A percentile compares a stretch with the other conserved stretches of the same genome.
These are phyloP conservation scores for Anastrepha obliqua DNA, from an alignment of 1,140 invertebrate genomes.

Conservation along the genomic window DNA sequence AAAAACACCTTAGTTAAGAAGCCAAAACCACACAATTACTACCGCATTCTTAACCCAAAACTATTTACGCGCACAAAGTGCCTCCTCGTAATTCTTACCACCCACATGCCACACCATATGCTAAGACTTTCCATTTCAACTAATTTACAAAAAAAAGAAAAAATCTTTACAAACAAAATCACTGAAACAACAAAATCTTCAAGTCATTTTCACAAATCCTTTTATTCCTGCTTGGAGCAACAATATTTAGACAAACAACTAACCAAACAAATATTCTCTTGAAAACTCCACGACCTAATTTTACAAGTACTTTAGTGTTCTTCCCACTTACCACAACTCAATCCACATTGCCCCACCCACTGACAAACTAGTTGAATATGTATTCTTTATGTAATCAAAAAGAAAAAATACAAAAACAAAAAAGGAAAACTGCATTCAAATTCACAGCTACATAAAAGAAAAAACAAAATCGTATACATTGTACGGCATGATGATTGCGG, in stretches of 20 bases:
- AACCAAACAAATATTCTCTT: constrained; percentile 1
- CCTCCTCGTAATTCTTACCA: background rate
- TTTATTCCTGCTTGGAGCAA: background rate
- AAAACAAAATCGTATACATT: constrained; percentile 71
- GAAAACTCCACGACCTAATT: background rate
- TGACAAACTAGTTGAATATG: constrained; percentile 13
- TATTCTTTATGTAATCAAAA: background rate
- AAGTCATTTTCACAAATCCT: constrained; percentile 37
- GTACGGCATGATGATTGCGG: constrained; percentile 73
- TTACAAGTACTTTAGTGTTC: constrained; percentile 6
- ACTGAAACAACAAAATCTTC: constrained; percentile 17
- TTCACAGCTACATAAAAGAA: background rate
- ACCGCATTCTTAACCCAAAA: background rate
- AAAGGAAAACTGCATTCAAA: background rate
- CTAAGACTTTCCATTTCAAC: background rate
- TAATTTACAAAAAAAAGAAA: background rate
- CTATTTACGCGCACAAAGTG: background rate
- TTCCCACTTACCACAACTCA: constrained; percentile 11
- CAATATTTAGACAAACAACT: background rate
- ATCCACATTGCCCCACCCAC: background rate
- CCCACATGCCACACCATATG: background rate
- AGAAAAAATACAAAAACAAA: background rate
- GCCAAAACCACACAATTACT: background rate
- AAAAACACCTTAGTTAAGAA: background rate
- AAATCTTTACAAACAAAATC: background rate